These are phyloP conservation scores for Coenonympha arcania DNA, from an alignment of 2,888 invertebrate species.

Conservation along the genomic window DNA sequence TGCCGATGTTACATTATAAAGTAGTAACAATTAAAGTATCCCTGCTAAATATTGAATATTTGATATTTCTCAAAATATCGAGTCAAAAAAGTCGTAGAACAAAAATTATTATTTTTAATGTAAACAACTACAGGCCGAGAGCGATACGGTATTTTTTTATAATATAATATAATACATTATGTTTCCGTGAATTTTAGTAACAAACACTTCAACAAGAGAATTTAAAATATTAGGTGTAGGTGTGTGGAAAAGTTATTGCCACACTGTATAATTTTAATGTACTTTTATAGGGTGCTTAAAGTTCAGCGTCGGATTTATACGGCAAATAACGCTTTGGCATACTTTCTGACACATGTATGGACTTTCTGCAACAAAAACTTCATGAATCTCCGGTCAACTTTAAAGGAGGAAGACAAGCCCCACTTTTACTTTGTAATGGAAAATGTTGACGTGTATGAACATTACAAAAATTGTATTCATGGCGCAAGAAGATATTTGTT, in stretches of 20 bases:
- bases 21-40: too few relatives aligned
- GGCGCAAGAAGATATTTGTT: constrained; percentile 75
- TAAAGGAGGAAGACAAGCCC: constrained; percentile 68
- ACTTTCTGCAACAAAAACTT: constrained; percentile 73
- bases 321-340: constrained; percentile 80
- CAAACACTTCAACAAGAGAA: not conserved
- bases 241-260: not conserved
- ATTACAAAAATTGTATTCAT: constrained; percentile 69
- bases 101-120: too few relatives aligned
- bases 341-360: constrained; percentile 86
- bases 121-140: too few relatives aligned
- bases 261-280: not conserved
- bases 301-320: constrained; percentile 85
- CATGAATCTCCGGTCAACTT: constrained; percentile 54
- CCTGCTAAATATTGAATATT: too few relatives aligned
- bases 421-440: constrained; percentile 76
- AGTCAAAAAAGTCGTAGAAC: too few relatives aligned
- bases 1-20: too few relatives aligned
- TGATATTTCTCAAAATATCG: too few relatives aligned
- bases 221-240: not conserved
- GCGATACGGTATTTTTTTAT: too few relatives aligned
- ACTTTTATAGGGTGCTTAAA: constrained; percentile 79
- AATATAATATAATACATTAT: too few relatives aligned
- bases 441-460: constrained; percentile 65
- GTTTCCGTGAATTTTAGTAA: not conserved